These are phyloP conservation scores for Dromococcyx pavoninus DNA, from an alignment of 2,797 vertebrate species.

Conservation along the genomic window DNA sequence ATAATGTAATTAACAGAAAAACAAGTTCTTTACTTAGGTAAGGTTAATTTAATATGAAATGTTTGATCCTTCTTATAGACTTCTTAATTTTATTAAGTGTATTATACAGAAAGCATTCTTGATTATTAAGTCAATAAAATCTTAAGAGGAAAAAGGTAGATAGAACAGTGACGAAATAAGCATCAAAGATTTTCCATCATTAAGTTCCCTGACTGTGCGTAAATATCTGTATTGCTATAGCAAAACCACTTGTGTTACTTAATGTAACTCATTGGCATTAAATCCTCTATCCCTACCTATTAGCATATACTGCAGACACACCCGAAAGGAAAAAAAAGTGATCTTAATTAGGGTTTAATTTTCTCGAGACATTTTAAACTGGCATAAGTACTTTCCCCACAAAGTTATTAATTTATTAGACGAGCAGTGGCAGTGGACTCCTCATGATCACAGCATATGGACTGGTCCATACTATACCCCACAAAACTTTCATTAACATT, in stretches of 20 bases:
- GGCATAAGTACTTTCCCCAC: background rate
- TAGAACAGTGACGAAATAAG: constrained; percentile 11
- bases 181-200: background rate
- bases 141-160: background rate
- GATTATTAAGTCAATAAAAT: constrained; percentile 19
- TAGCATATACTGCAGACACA: background rate
- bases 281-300: background rate
- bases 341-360: background rate
- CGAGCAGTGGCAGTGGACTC: background rate
- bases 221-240: background rate
- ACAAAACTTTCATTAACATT: background rate
- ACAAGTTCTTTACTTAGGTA: background rate
- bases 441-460: background rate
- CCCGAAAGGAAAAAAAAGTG: background rate
- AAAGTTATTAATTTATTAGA: background rate
- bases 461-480: background rate
- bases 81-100: background rate
- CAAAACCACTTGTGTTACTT: background rate
- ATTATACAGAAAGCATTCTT: background rate
- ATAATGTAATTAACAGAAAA: background rate
- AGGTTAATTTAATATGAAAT: background rate
- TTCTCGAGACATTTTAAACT: background rate
- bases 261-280: background rate
- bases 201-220: constrained; percentile 8
- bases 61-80: background rate